Percentiles rank a stretch among this genome's conserved stretches.
Evolutionary conservation across 2,888 invertebrate genomes (phyloP).

Genomic region (Kryphioiulus occultus): DNA sequence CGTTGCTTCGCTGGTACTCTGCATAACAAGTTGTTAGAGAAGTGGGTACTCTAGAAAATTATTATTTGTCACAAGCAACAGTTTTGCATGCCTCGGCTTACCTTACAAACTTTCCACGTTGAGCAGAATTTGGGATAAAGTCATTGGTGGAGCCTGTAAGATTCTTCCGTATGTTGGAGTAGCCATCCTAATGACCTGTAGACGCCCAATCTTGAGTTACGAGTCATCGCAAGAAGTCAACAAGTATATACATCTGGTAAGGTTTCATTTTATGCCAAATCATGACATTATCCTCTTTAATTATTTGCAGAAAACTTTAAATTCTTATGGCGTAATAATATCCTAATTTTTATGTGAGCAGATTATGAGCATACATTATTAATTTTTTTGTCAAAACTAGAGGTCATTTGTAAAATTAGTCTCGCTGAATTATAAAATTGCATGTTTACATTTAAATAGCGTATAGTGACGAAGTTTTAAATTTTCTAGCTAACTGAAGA

Average conservation of each 20-base stretch:
- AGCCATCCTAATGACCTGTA: slow-evolving; percentile 74
- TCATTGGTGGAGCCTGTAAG: slow-evolving; percentile 83
- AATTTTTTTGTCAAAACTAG: too few species aligned
- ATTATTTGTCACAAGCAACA: background rate
- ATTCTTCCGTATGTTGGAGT: slow-evolving; percentile 81
- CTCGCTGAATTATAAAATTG: too few species aligned
- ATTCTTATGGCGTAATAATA: too few species aligned
- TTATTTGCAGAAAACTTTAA: too few species aligned
- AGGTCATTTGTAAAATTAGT: too few species aligned
- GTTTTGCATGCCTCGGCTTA: slow-evolving; percentile 46
- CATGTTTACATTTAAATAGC: too few species aligned
- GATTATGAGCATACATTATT: too few species aligned
- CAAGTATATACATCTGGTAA: slow-evolving; percentile 74
- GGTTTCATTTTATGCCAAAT: background rate
- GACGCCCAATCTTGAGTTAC: slow-evolving; percentile 72
- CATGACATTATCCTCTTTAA: too few species aligned
- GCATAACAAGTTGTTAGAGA: slow-evolving; percentile 78
- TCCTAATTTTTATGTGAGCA: too few species aligned
- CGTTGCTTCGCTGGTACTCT: slow-evolving; percentile 84
- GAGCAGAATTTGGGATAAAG: slow-evolving; percentile 86
- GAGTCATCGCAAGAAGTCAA: slow-evolving; percentile 70
- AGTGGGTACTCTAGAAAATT: slow-evolving; percentile 65
- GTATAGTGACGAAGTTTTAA: background rate
- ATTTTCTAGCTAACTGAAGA: slow-evolving; percentile 76
- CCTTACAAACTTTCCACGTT: slow-evolving; percentile 53